phyloP scores from a whole-genome alignment of 1,140 invertebrate species.

The Watersipora subatra region DNA sequence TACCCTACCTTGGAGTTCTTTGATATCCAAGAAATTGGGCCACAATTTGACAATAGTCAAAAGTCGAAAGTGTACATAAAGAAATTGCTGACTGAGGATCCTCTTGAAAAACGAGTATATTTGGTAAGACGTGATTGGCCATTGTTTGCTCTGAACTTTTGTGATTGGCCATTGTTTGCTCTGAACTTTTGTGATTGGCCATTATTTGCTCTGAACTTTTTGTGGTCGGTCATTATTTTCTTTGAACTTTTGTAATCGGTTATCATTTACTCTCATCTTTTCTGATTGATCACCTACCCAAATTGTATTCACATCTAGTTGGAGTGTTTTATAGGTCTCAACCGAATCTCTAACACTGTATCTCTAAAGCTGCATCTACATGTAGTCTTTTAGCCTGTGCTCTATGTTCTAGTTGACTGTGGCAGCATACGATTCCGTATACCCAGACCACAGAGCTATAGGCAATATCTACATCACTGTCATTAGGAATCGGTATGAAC shows the following conservation, averaged over 20 bases:
- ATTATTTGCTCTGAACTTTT: too few species aligned
- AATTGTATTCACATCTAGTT: too few species aligned
- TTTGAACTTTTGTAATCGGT: too few species aligned
- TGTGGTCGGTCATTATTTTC: too few species aligned
- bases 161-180: too few species aligned
- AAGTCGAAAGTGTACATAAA: background rate
- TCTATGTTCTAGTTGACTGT: background rate
- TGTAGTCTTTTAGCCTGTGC: background rate
- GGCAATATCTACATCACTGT: background rate
- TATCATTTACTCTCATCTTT: too few species aligned
- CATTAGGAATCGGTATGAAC: background rate
- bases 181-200: too few species aligned
- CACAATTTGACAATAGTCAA: background rate
- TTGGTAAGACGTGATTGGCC: background rate
- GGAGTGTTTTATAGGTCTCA: too few species aligned
- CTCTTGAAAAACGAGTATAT: background rate
- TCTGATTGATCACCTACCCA: too few species aligned
- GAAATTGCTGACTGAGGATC: background rate
- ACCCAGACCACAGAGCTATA: background rate
- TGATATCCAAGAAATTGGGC: background rate
- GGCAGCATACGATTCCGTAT: background rate
- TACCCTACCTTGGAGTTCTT: background rate
- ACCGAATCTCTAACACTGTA: too few species aligned
- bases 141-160: too few species aligned
- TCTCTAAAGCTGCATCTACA: too few species aligned